Percentiles rank a stretch among this genome's conserved stretches.
These are phyloP conservation scores for Tineola bisselliella DNA, from an alignment of 2,888 invertebrate species.

Conservation along the genomic window DNA sequence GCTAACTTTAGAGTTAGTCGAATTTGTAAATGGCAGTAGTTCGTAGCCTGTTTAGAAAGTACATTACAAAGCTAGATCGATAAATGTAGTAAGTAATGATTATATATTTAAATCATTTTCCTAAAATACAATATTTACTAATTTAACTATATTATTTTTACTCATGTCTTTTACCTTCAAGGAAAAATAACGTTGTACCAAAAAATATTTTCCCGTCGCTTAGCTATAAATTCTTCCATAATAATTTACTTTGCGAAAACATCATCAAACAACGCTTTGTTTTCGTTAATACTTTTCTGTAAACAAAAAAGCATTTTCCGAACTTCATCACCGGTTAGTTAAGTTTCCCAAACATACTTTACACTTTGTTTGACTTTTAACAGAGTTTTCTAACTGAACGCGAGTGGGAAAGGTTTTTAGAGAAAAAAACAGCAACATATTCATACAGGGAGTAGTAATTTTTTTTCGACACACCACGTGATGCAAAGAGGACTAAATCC, in stretches of 20 bases:
- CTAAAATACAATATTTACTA: no score
- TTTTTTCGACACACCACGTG: no score
- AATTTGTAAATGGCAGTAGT: neutral
- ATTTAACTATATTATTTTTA: no score
- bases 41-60: neutral
- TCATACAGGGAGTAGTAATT: neutral
- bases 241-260: constrained; percentile 2
- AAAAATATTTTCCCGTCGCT: no score
- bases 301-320: constrained; percentile 1
- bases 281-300: constrained; percentile 1
- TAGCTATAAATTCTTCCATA: neutral
- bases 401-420: neutral
- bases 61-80: neutral
- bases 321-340: constrained; percentile 5
- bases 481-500: no score
- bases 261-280: constrained; percentile 1
- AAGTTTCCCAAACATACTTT: neutral
- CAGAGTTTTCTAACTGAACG: neutral
- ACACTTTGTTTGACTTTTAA: neutral
- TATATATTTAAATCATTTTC: no score
- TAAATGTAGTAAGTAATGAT: no score
- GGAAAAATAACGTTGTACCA: no score
- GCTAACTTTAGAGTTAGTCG: neutral
- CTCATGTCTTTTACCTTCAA: no score
- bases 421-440: neutral